These are phyloP conservation scores for Meganola albula DNA, from an alignment of 2,888 invertebrate species.

Conservation along the genomic window DNA sequence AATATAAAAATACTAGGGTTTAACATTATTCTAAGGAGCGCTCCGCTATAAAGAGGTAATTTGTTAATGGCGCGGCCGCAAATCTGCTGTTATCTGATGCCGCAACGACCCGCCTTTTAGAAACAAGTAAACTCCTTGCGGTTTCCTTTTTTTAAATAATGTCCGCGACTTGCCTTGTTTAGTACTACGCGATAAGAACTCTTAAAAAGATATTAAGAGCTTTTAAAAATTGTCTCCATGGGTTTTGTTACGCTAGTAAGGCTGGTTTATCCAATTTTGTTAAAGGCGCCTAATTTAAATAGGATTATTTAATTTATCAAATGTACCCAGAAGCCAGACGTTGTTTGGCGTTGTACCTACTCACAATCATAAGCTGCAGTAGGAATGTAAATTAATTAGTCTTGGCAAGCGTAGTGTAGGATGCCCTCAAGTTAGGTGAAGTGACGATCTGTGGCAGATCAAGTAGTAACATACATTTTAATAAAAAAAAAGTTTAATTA, in stretches of 20 bases:
- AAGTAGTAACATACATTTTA: too few species aligned
- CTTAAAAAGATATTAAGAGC: constrained; percentile 67
- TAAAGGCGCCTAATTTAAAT: constrained; percentile 19
- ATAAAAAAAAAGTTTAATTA: too few species aligned
- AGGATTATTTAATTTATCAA: constrained; percentile 15
- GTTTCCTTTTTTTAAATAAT: constrained; percentile 65
- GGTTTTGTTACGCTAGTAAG: constrained; percentile 27
- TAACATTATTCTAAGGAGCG: constrained; percentile 36
- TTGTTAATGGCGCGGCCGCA: constrained; percentile 70
- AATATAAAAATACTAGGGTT: constrained; percentile 33
- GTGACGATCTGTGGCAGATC: too few species aligned
- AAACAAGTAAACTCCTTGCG: constrained; percentile 64
- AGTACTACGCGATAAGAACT: constrained; percentile 68
- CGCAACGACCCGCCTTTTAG: constrained; percentile 61
- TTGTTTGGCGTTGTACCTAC: too few species aligned
- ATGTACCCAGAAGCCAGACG: too few species aligned
- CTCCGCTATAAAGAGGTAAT: constrained; percentile 62
- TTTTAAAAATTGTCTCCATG: constrained; percentile 64
- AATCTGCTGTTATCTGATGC: constrained; percentile 70
- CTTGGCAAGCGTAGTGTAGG: too few species aligned
- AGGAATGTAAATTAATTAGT: too few species aligned
- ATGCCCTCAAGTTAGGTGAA: too few species aligned
- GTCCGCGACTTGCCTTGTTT: constrained; percentile 61
- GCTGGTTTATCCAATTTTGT: constrained; percentile 18
- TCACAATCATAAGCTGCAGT: too few species aligned